Evolutionary conservation across 2,797 vertebrate species (phyloP).

Genomic region (Enteromius viviparus): DNA sequence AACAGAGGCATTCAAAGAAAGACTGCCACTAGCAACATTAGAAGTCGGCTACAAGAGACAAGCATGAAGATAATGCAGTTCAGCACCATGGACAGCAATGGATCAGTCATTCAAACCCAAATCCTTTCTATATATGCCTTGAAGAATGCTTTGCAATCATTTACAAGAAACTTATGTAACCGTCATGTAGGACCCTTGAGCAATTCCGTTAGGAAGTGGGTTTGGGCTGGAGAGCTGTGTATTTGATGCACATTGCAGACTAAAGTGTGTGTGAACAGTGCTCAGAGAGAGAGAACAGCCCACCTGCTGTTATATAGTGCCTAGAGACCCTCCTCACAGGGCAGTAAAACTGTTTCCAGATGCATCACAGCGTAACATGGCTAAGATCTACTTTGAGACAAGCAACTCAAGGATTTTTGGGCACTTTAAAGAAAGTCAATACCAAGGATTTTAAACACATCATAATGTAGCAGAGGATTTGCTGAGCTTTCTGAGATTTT

Average conservation of each 20-base stretch:
- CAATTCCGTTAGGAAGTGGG: constrained; percentile 63
- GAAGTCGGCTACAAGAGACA: neutral
- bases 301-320: constrained; percentile 35
- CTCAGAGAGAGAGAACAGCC: neutral
- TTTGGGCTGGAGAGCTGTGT: constrained; percentile 61
- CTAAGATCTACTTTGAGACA: neutral
- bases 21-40: neutral
- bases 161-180: constrained; percentile 72
- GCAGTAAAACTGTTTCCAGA: constrained; percentile 27
- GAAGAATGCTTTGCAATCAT: constrained; percentile 69
- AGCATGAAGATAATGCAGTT: constrained; percentile 6
- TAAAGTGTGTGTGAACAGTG: neutral
- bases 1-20: constrained; percentile 6
- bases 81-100: neutral
- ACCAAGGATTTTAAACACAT: constrained; percentile 5
- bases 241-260: constrained; percentile 34
- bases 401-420: neutral
- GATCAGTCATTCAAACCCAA: constrained; percentile 42
- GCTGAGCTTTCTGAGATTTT: neutral
- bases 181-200: constrained; percentile 66
- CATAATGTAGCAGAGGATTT: neutral
- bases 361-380: constrained; percentile 20
- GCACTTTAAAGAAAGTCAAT: constrained; percentile 5
- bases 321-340: constrained; percentile 5
- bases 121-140: constrained; percentile 64